These are phyloP conservation scores for Aleiodes testaceus DNA, from an alignment of 2,888 invertebrate genomes.

Conservation along the genomic window DNA sequence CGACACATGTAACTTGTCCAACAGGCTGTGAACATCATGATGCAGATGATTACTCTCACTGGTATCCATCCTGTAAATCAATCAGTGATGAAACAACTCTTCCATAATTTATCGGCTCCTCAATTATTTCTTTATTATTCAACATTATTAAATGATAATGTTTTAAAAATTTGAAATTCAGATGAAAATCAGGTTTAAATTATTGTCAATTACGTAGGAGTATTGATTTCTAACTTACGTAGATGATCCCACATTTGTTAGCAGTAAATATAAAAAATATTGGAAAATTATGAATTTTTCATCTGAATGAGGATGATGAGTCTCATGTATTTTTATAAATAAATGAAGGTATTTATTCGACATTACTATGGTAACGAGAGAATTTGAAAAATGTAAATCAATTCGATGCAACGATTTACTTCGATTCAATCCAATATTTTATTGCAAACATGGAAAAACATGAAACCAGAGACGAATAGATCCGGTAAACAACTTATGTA, in stretches of 20 bases:
- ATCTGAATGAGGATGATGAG: neutral
- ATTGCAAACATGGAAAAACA: conserved; percentile 8
- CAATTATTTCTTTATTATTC: neutral
- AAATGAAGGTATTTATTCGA: conserved; percentile 6
- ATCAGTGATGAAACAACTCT: neutral
- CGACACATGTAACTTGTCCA: conserved; percentile 84
- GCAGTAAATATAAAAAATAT: neutral
- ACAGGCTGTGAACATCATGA: conserved; percentile 84
- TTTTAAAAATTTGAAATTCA: neutral
- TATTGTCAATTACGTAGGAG: too few relatives aligned
- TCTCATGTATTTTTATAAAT: neutral
- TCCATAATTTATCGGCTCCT: neutral
- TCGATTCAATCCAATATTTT: neutral
- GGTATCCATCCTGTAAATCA: conserved; percentile 73
- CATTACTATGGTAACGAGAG: conserved; percentile 27
- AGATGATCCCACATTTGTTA: conserved; percentile 10
- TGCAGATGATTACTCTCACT: conserved; percentile 75
- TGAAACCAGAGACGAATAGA: neutral
- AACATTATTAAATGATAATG: neutral
- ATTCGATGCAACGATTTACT: neutral
- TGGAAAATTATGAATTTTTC: neutral
- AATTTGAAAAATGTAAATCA: neutral
- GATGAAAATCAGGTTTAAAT: too few relatives aligned
- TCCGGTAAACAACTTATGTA: conserved; percentile 46
- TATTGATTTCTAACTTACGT: conserved; percentile 1